A percentile compares a stretch with the other conserved stretches of the same genome.
Conservation (phyloP, 2,797 vertebrate species). For the Antrozous pallidus region DNA sequence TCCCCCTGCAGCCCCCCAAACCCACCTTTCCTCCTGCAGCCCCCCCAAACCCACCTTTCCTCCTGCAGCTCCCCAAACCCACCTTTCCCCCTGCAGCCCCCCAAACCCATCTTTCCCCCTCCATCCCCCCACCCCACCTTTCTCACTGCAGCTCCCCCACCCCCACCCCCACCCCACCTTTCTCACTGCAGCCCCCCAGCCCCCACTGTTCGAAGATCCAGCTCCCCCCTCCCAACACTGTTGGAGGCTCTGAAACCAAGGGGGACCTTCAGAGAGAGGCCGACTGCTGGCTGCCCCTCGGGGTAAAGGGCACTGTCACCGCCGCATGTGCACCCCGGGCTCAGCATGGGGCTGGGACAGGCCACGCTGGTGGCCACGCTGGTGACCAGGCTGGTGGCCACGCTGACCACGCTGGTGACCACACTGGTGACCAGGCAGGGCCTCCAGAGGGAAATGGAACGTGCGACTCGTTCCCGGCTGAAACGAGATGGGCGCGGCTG, state of each 20-base stretch:
- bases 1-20: too few species aligned
- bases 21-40: accelerated
- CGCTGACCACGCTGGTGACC: background rate
- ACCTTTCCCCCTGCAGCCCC: too few species aligned
- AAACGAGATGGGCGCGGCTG: accelerated
- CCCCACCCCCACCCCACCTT: too few species aligned
- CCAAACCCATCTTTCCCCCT: too few species aligned
- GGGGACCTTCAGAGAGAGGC: background rate
- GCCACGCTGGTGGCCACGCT: background rate
- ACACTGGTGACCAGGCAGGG: background rate
- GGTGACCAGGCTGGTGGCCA: background rate
- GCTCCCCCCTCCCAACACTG: accelerated
- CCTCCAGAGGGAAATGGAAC: background rate
- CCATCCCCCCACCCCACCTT: accelerated
- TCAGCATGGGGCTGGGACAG: accelerated
- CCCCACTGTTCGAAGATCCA: background rate
- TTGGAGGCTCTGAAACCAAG: background rate
- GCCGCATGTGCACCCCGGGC: background rate
- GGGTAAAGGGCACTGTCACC: background rate
- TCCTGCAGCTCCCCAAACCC: too few species aligned
- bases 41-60: too few species aligned
- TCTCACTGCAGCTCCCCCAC: too few species aligned
- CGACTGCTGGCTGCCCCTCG: accelerated
- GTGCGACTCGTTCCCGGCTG: accelerated
- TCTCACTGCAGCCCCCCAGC: accelerated